Conservation (phyloP, 2,888 invertebrate genomes). For the Sminthurides aquaticus region DNA sequence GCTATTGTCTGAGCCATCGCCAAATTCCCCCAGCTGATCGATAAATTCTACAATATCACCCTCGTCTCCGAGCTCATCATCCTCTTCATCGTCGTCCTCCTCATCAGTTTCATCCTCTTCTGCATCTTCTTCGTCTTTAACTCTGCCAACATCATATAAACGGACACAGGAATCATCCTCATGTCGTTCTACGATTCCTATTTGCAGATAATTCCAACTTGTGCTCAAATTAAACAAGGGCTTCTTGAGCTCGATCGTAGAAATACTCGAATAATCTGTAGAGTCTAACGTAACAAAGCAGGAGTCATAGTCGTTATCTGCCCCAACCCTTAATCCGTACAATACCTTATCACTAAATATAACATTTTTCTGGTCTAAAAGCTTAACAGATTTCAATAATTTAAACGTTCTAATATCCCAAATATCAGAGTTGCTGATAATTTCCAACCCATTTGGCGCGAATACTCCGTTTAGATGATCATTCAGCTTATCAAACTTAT, state of each 20-base stretch:
- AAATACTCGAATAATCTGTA: constrained; percentile 83
- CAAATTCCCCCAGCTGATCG: constrained; percentile 15
- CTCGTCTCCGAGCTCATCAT: constrained; percentile 15
- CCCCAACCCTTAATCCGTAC: constrained; percentile 75
- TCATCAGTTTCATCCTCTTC: constrained; percentile 23
- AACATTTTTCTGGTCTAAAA: constrained; percentile 81
- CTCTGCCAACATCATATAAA: constrained; percentile 20
- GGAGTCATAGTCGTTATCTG: constrained; percentile 69
- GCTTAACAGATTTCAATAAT: constrained; percentile 84
- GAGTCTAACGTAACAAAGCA: constrained; percentile 93
- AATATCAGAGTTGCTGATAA: constrained; percentile 95
- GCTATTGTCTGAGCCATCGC: neutral
- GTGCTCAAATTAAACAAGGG: constrained; percentile 14
- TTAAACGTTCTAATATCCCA: constrained; percentile 96
- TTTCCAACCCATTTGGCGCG: constrained; percentile 90
- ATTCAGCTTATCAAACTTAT: constrained; percentile 96
- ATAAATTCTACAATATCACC: constrained; percentile 8
- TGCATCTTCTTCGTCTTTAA: constrained; percentile 20
- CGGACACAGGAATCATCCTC: constrained; percentile 20
- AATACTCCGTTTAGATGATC: constrained; percentile 90
- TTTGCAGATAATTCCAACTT: constrained; percentile 19
- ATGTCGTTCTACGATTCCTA: constrained; percentile 16
- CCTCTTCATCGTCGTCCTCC: constrained; percentile 19
- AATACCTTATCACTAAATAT: constrained; percentile 83
- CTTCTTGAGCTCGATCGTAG: constrained; percentile 20